Evolutionary conservation across 1,140 invertebrate genomes (phyloP), one percentile per base, ranked within the genome.

Genomic region (Solenopsis invicta): DNA sequence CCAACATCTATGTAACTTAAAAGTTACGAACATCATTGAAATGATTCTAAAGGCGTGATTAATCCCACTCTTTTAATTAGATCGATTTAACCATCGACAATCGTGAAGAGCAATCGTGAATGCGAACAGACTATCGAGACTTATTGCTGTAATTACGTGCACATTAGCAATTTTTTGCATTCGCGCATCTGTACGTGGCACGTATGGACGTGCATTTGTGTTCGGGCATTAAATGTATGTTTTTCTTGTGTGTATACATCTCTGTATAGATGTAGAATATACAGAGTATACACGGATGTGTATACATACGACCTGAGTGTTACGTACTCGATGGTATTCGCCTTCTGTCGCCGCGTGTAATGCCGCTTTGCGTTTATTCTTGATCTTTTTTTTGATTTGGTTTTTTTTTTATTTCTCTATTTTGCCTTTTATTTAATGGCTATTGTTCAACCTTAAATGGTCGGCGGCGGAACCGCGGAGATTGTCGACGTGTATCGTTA

Each of bases 211-310:
- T 62, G 82, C 50, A 88, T 67, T 72, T 88, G 86, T 56, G 74
- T 72, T 62, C 81, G 89, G 88, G 88, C 89, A 90, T 89, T 90
- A 90, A 80, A 54, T 84, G 85, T 90, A 64, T 50, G 45, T 50
- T 69, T 69, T 69, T 69, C 87, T 81, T 86, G 45, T 72, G 13
- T 90, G 62, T 88, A 72, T 78, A 41, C 59, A 64, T 67, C 48
- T 87, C 74, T 90, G 69, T 89, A 87, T 64, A 78, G 71, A 76
- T 90, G 85, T 64, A 48, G 6, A 34, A 16, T 62, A 34, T 62
- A 62, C 24, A 37, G 37, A 75, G 8, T 4, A 41, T 41, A 41
- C 41, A 41, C 41, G 8, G 41, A 41, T 41, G 41, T 72, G 85
- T 76, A 85, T 85, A 88, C 81, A 87, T 61, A 87, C 66, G 61